Conservation (phyloP, 2,797 vertebrate genomes). For the Emys orbicularis region DNA sequence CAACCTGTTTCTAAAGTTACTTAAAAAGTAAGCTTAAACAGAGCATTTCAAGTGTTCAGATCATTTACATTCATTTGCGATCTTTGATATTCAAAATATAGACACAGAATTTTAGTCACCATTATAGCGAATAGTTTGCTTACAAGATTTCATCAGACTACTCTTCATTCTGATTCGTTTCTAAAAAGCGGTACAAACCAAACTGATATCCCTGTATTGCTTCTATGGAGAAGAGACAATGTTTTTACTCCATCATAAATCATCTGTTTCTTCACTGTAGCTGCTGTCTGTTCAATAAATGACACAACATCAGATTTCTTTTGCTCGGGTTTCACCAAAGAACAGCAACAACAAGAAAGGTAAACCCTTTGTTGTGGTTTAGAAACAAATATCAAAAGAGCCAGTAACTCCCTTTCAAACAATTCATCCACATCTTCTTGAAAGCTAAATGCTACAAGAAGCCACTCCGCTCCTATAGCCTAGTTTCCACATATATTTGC, state of each 20-base stretch:
- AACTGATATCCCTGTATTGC: background rate
- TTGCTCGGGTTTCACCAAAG: background rate
- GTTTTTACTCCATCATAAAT: conserved; percentile 21
- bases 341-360: conserved; percentile 2
- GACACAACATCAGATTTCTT: background rate
- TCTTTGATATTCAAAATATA: background rate
- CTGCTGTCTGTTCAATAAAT: background rate
- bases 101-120: background rate
- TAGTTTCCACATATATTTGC: background rate
- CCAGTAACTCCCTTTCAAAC: background rate
- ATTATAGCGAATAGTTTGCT: background rate
- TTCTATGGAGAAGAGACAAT: background rate
- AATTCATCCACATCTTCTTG: conserved; percentile 11
- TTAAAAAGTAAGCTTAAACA: background rate
- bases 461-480: conserved; percentile 23
- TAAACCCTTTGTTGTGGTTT: conserved; percentile 5
- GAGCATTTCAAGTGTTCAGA: background rate
- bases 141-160: background rate
- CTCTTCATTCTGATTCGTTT: background rate
- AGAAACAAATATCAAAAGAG: background rate
- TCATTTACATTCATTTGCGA: background rate
- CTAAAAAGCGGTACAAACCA: background rate
- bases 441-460: background rate
- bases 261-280: background rate
- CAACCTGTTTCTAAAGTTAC: background rate